A percentile compares a stretch with the other conserved stretches of the same genome.
Evolutionary conservation across 2,797 vertebrate species (phyloP).

Genomic region (Podarcis siculus): DNA sequence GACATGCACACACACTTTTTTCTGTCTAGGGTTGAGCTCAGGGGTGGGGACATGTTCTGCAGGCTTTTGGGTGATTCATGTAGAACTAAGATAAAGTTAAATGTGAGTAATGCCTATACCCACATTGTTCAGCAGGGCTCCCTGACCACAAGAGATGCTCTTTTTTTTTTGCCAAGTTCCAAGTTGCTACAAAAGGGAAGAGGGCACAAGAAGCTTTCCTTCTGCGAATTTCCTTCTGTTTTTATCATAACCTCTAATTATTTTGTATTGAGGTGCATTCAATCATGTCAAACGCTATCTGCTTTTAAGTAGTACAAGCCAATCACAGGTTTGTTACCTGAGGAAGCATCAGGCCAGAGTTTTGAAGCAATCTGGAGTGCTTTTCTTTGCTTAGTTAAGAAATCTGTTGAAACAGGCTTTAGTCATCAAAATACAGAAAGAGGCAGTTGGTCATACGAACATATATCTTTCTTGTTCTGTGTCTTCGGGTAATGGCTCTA

Average conservation of each 20-base stretch:
- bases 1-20: background rate
- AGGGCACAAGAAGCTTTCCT: background rate
- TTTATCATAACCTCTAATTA: background rate
- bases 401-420: background rate
- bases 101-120: background rate
- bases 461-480: slow-evolving; percentile 1
- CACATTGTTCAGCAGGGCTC: background rate
- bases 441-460: background rate
- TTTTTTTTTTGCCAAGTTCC: background rate
- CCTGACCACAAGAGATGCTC: background rate
- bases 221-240: background rate
- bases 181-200: background rate
- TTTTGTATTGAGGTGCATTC: background rate
- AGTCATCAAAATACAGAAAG: background rate
- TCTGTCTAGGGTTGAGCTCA: background rate
- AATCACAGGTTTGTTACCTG: background rate
- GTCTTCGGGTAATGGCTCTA: background rate
- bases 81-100: background rate
- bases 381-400: slow-evolving; percentile 9
- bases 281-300: background rate
- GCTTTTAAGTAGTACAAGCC: background rate
- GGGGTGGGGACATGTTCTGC: no score
- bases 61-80: background rate
- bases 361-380: background rate
- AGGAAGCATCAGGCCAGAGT: background rate